phyloP scores from a whole-genome alignment of 2,113 vertebrate species.

The Halichoeres trimaculatus region DNA sequence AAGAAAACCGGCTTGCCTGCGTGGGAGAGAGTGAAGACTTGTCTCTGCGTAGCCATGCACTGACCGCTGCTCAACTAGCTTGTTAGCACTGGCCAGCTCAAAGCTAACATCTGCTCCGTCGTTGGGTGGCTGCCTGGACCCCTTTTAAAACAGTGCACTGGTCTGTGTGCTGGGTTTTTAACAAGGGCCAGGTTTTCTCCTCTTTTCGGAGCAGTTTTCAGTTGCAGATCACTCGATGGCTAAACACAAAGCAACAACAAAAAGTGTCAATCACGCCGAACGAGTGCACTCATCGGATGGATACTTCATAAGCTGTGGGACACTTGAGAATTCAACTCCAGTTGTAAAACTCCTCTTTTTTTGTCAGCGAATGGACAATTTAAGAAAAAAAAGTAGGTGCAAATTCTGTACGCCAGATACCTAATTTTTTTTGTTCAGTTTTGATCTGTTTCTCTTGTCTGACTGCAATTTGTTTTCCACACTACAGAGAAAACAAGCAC shows the following conservation, averaged over 20 bases:
- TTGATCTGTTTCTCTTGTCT: not conserved
- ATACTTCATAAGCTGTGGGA: constrained; percentile 39
- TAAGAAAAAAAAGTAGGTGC: too few species aligned
- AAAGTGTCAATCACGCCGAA: constrained; percentile 34
- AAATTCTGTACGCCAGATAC: not conserved
- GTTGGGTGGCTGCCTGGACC: constrained; percentile 4
- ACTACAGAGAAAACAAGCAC: not conserved
- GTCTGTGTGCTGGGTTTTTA: not conserved
- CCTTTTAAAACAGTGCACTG: not conserved
- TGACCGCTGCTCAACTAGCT: constrained; percentile 49
- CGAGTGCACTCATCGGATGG: not conserved
- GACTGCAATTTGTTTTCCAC: too few species aligned
- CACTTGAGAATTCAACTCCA: not conserved
- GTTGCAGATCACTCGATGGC: not conserved
- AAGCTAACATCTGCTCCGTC: constrained; percentile 12
- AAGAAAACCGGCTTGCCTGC: constrained; percentile 65
- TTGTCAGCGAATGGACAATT: too few species aligned
- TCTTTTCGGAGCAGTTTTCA: constrained; percentile 19
- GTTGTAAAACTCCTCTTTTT: not conserved
- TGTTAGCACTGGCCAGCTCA: constrained; percentile 49
- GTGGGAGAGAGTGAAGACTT: constrained; percentile 49
- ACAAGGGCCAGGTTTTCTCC: not conserved
- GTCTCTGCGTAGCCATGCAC: constrained; percentile 65
- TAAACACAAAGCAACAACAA: constrained; percentile 40
- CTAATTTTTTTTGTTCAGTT: not conserved